Conservation (phyloP, 2,888 invertebrate species). For the Parascotia fuliginaria region DNA sequence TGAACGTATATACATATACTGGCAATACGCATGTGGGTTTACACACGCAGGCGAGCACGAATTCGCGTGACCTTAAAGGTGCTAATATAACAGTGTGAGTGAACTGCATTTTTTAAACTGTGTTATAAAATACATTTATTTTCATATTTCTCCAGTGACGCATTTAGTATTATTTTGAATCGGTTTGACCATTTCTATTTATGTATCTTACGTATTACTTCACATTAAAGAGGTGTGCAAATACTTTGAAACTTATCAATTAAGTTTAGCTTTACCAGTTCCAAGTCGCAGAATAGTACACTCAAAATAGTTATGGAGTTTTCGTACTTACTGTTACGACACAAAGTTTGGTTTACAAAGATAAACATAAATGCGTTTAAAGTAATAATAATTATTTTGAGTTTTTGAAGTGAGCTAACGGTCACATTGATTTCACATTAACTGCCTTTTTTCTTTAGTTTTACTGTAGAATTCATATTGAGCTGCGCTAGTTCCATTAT, state of each 20-base stretch:
- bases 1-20: too few species aligned
- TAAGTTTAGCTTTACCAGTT: constrained; percentile 41
- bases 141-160: too few species aligned
- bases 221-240: constrained; percentile 22
- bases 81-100: too few species aligned
- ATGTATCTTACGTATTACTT: constrained; percentile 26
- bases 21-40: too few species aligned
- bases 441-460: constrained; percentile 48
- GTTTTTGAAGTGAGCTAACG: constrained; percentile 25
- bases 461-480: constrained; percentile 59
- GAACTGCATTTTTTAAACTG: too few species aligned
- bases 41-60: too few species aligned
- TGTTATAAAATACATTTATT: too few species aligned
- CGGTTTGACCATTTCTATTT: constrained; percentile 30
- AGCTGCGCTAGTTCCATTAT: constrained; percentile 56
- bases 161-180: background rate
- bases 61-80: too few species aligned
- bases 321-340: constrained; percentile 9
- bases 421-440: constrained; percentile 26
- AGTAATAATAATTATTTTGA: constrained; percentile 32
- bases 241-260: constrained; percentile 37
- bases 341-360: constrained; percentile 9
- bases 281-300: background rate
- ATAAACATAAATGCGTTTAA: constrained; percentile 7
- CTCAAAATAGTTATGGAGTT: too few species aligned